Base-by-base conservation (phyloP, 2,113 vertebrate genomes). In the Corapipo altera region DNA sequence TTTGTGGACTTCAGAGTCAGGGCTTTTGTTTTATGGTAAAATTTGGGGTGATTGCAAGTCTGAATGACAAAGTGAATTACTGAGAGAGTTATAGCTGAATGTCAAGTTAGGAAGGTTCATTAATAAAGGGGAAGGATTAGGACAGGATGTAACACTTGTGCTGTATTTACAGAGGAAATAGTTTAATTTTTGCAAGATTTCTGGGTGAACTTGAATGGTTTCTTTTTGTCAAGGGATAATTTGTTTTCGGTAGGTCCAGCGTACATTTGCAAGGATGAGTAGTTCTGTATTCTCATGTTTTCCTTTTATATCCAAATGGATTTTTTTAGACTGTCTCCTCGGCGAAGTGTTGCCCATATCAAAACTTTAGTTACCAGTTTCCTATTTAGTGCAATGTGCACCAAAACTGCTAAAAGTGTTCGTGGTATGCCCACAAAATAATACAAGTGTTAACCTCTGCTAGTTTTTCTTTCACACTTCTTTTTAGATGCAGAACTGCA, bases 391-490 rank as follows among this genome's bases (percentile, higher is more conserved):
- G n/a, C 18, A 51, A 6, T 19, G 1, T 57, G 37, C 27, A 54
- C 64, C 37, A 62, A 59, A 46, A 27, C 8, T 62, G 23, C 39
- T 59, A 23, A 41, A 79, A 89, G 7, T 33, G 19, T 91, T 93
- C 26, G 55, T 46, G 26, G 13, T 71, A 12, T 15, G 55, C 80
- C 89, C 93, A 89, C 88, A 92, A 59, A 93, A 32, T 84, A 55
- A 80, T 84, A 17, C 8, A 89, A 87, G 93, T 94, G 94, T 95
- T 97, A 97, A 95, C 93, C 89, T 92, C 84, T 91, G 5, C 57
- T 65, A 37, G 80, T 95, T 97, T 89, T 89, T 96, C 77, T 79
- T 96, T 95, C 95, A 76, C 89, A 58, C 43, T 72, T 93, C 37
- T 62, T 35, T 83, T 59, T 52, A 75, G 48, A 24, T 78, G 52